Conservation (phyloP, 2,888 invertebrate genomes). For the Drosophila infuscata region DNA sequence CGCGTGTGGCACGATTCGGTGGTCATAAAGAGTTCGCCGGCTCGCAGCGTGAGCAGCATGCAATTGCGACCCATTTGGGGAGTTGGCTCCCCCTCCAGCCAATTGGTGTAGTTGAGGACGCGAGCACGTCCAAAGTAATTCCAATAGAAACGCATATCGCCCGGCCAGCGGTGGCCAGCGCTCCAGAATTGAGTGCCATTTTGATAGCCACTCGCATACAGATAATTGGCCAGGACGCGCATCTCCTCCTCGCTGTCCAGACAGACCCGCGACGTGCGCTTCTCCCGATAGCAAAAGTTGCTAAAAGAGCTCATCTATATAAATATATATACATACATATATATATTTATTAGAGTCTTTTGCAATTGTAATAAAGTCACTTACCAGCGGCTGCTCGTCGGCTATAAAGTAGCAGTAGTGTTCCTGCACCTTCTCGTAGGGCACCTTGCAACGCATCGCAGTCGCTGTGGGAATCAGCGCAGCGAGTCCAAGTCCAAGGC, state of each 20-base stretch:
- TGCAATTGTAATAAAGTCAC: constrained; percentile 5
- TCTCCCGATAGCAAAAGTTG: constrained; percentile 68
- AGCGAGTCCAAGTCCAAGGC: constrained; percentile 11
- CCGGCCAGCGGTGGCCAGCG: constrained; percentile 73
- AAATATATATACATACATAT: not conserved
- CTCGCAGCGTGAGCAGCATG: constrained; percentile 57
- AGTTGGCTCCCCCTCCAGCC: constrained; percentile 59
- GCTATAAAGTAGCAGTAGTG: constrained; percentile 64
- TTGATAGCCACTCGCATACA: constrained; percentile 54
- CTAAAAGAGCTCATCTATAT: constrained; percentile 63
- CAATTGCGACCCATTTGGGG: constrained; percentile 62
- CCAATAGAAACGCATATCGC: constrained; percentile 68
- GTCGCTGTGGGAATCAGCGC: not conserved
- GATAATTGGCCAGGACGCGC: constrained; percentile 61
- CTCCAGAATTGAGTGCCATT: constrained; percentile 71
- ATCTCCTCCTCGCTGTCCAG: constrained; percentile 66
- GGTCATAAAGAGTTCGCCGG: constrained; percentile 59
- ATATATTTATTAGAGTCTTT: not conserved
- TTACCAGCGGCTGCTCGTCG: constrained; percentile 58
- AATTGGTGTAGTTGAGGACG: constrained; percentile 65
- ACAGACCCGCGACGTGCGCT: constrained; percentile 71
- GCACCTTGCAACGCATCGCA: constrained; percentile 57
- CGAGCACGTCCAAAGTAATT: constrained; percentile 72
- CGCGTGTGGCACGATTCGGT: constrained; percentile 60
- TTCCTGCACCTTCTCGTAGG: constrained; percentile 62